These are phyloP conservation scores for Onychomys leucogaster DNA, from an alignment of 2,797 vertebrate species.

Conservation along the genomic window DNA sequence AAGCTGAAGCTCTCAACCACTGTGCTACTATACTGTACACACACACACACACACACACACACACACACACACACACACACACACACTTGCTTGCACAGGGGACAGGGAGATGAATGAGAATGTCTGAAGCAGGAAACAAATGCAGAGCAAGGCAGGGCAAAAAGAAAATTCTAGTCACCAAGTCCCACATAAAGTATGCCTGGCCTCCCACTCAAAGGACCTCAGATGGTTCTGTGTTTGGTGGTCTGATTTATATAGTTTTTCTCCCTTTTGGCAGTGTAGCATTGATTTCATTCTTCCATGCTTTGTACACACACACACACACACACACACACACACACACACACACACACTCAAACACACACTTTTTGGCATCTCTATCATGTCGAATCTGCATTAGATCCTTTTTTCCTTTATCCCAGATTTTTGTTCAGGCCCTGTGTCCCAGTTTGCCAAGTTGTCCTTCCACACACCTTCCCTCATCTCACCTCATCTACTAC, in stretches of 20 bases:
- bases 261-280: background rate
- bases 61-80: background rate
- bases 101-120: background rate
- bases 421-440: slow-evolving; percentile 8
- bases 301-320: background rate
- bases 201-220: background rate
- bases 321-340: background rate
- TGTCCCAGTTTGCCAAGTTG: slow-evolving; percentile 51
- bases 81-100: too few relatives aligned
- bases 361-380: background rate
- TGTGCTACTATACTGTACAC: background rate
- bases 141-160: background rate
- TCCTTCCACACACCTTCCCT: slow-evolving; percentile 44
- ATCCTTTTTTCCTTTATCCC: background rate
- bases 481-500: slow-evolving; percentile 58
- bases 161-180: background rate
- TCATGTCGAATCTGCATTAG: background rate
- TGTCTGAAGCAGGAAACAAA: background rate
- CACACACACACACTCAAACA: background rate
- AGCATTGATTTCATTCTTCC: background rate
- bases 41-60: background rate
- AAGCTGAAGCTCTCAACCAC: background rate
- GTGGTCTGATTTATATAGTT: background rate
- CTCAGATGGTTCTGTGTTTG: background rate
- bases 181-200: background rate